Conservation (phyloP, 2,113 vertebrate genomes). For the Psittacara wagleri region DNA sequence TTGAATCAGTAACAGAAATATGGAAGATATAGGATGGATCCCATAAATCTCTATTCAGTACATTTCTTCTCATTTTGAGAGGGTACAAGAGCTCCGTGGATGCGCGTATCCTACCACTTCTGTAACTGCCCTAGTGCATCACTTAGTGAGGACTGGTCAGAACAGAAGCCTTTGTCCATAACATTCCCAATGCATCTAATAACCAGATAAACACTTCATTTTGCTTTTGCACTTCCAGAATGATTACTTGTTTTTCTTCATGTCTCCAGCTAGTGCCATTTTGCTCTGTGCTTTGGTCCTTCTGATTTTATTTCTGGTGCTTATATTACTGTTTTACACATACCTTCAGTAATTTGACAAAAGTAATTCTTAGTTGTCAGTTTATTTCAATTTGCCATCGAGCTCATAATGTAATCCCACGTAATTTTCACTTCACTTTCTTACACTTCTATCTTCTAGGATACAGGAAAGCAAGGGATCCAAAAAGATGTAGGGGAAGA, state of each 20-base stretch:
- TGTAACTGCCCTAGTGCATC: background rate
- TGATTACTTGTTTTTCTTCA: background rate
- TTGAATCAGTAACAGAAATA: background rate
- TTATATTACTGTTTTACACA: background rate
- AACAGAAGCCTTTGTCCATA: background rate
- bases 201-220: background rate
- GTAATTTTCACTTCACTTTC: background rate
- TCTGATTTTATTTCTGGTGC: background rate
- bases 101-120: background rate
- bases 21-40: background rate
- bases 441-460: background rate
- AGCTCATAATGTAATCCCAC: background rate
- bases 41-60: background rate
- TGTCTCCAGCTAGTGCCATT: background rate
- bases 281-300: background rate
- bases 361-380: background rate
- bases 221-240: background rate
- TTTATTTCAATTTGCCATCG: background rate
- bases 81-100: background rate
- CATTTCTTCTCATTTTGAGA: background rate
- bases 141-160: background rate
- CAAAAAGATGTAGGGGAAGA: background rate
- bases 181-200: background rate
- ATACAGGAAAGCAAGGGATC: background rate
- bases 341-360: background rate